Percentiles rank a stretch among this genome's conserved stretches.
These are phyloP conservation scores for Drosophila kuntzei DNA, from an alignment of 2,888 invertebrate species.

Conservation along the genomic window DNA sequence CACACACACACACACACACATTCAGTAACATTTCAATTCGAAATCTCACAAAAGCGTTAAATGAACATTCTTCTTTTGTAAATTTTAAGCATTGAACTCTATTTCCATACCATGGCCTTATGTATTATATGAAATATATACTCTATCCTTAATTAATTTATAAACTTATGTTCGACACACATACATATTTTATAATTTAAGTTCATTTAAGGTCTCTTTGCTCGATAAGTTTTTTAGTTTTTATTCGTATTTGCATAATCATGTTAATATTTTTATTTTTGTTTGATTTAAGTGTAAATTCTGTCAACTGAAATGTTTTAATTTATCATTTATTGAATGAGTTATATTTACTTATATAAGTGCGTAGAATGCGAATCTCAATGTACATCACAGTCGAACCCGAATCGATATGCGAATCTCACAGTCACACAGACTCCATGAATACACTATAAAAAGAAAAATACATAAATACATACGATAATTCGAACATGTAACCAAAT, in stretches of 20 bases:
- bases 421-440: constrained; percentile 42
- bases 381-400: constrained; percentile 49
- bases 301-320: constrained; percentile 62
- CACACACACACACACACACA: constrained; percentile 25
- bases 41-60: constrained; percentile 17
- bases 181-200: constrained; percentile 57
- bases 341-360: constrained; percentile 37
- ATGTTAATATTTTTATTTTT: constrained; percentile 41
- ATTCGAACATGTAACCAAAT: constrained; percentile 48
- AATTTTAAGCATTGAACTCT: constrained; percentile 51
- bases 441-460: constrained; percentile 23
- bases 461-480: constrained; percentile 29
- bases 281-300: constrained; percentile 71
- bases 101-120: constrained; percentile 69
- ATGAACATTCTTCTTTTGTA: constrained; percentile 25
- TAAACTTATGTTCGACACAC: constrained; percentile 60
- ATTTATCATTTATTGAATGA: constrained; percentile 63
- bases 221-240: constrained; percentile 66
- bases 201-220: constrained; percentile 54
- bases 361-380: constrained; percentile 76
- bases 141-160: constrained; percentile 59
- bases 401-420: constrained; percentile 18
- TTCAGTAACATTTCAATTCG: constrained; percentile 13
- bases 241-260: constrained; percentile 18
- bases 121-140: constrained; percentile 74